phyloP scores from a whole-genome alignment of 1,140 invertebrate genomes.

The Ganaspis sp. region DNA sequence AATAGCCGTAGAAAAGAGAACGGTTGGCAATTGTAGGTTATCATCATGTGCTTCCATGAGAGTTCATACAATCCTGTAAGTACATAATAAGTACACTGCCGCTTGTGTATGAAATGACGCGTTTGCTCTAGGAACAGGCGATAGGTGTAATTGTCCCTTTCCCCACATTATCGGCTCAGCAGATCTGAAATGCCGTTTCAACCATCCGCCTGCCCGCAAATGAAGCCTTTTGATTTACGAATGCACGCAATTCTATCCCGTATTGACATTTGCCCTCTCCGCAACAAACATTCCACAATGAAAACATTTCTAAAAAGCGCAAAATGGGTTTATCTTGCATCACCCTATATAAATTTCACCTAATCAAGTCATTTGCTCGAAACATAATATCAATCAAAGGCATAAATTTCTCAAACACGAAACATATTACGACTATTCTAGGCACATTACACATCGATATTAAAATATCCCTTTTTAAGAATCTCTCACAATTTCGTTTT shows the following conservation, averaged over 20 bases:
- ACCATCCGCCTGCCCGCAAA: neutral
- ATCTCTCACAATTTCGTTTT: too few relatives aligned
- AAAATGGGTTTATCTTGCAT: neutral
- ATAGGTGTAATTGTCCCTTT: slow-evolving; percentile 58
- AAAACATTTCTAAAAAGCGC: neutral
- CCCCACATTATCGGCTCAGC: slow-evolving; percentile 47
- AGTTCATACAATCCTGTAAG: slow-evolving; percentile 6
- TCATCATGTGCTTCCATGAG: slow-evolving; percentile 22
- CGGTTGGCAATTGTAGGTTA: slow-evolving; percentile 28
- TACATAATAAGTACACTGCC: neutral
- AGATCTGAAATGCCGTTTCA: slow-evolving; percentile 50
- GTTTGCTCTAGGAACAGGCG: slow-evolving; percentile 43
- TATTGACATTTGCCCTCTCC: slow-evolving; percentile 31
- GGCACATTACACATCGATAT: too few relatives aligned
- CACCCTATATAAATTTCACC: neutral
- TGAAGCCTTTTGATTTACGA: slow-evolving; percentile 51
- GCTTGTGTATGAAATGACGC: slow-evolving; percentile 36
- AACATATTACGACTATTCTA: too few relatives aligned
- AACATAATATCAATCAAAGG: too few relatives aligned
- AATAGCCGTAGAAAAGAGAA: slow-evolving; percentile 5
- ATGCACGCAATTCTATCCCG: slow-evolving; percentile 43
- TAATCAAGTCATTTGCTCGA: neutral
- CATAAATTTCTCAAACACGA: too few relatives aligned
- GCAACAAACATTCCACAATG: neutral
- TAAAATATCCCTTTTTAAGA: too few relatives aligned